phyloP scores from a whole-genome alignment of 53 echinoderm and acorn worm species.

The Actinopyga echinites region DNA sequence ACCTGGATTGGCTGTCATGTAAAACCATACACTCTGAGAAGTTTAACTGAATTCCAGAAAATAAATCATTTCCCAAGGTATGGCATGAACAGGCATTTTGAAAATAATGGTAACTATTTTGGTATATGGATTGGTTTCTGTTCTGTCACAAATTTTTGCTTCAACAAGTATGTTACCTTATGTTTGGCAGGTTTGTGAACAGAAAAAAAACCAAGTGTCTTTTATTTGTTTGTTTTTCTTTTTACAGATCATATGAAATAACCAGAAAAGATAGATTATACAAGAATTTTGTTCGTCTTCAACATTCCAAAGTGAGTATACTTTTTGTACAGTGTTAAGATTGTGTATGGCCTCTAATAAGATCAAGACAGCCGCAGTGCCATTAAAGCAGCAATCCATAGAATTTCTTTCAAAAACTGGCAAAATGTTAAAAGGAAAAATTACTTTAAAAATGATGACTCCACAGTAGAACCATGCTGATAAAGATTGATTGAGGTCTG shows the following conservation, averaged over 20 bases:
- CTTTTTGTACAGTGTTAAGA: not conserved
- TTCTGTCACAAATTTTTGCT: not conserved
- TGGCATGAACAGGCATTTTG: not conserved
- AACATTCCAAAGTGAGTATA: conserved; percentile 86
- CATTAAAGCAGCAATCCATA: too few relatives aligned
- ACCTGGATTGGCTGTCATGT: conserved; percentile 99
- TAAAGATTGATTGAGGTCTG: too few relatives aligned
- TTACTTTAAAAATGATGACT: too few relatives aligned
- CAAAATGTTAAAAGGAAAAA: too few relatives aligned
- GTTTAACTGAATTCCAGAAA: conserved; percentile 96
- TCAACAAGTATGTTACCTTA: not conserved
- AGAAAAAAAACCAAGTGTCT: not conserved
- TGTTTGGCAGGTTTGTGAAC: not conserved
- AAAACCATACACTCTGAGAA: conserved; percentile 90
- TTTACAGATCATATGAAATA: conserved; percentile 91
- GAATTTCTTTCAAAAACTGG: too few relatives aligned
- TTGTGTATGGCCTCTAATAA: too few relatives aligned
- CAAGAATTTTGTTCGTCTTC: conserved; percentile 95
- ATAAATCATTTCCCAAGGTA: conserved; percentile 99
- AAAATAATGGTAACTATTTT: too few relatives aligned
- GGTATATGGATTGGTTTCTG: too few relatives aligned
- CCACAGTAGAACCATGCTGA: too few relatives aligned
- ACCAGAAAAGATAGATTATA: conserved; percentile 98
- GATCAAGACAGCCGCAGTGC: too few relatives aligned
- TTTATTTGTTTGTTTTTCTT: not conserved